Base-by-base conservation (phyloP, 2,888 invertebrate species). In the Diachrysia chrysitis region DNA sequence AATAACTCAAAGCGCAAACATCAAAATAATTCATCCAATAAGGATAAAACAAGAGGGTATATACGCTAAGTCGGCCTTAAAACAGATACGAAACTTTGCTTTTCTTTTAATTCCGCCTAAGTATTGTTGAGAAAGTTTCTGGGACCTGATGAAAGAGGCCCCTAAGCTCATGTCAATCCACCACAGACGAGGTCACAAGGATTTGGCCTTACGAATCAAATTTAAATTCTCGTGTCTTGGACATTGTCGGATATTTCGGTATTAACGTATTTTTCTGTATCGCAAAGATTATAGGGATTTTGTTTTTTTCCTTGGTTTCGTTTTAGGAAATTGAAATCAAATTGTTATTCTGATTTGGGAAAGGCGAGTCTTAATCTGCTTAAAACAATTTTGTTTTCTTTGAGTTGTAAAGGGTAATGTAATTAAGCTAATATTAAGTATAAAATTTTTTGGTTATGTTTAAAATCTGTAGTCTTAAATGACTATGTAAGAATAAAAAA, bases 21-120 rank as follows among this genome's bases (percentile, higher is more conserved):
- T 37, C 60, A 76, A 77, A 81, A 81, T 78, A 83, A 81, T 81
- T 79, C 73, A 78, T 76, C 76, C 68, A 74, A 76, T 69, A 66
- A 81, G 72, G 81, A 78, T 68, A 73, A 78, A 83, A 76, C 74
- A 78, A 78, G 77, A 58, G 73, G 78, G 76, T 73, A 60, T 69
- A 77, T 80, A 85, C 76, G 68, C 64, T 76, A 58, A 71, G 68
- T 68, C 73, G 56, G 68, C 74, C 73, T 79, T 77, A 80, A 73
- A 83, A 75, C 78, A 76, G 77, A 82, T 82, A 77, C 58, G 19
- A 83, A 83, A 86, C 83, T 86, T 86, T 78, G 76, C 81, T 84
- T 85, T 87, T 83, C 84, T 85, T 85, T 83, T 84, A 85, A 84
- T 85, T 78, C 82, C 69, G 73, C 75, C 68, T 84, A 86, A 86